Evolutionary conservation across 2,797 vertebrate species (phyloP), one percentile per base, ranked within the genome.

Genomic region (Natrix natrix): DNA sequence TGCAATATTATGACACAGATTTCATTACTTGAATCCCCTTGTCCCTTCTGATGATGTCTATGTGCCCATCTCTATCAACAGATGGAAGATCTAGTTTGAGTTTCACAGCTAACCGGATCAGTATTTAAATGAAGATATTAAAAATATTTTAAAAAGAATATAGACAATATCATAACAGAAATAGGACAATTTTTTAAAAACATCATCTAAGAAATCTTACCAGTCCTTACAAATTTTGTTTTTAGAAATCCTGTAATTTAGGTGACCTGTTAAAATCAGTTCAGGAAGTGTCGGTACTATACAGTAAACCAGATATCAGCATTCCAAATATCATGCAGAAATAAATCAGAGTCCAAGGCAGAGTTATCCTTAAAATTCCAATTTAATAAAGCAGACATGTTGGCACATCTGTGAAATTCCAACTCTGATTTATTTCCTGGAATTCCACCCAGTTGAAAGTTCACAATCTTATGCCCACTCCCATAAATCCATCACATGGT

Each of bases 191-290:
- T 56, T 87, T 56, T 5, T 48, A 48, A 16, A 32, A 61, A 78
- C 48, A 93, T 10, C 3, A 26, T 12, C 26, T 90, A 86, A 92
- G 59, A 52, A 54, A 78, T 10, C 7, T 63, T 48, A 24, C 5
- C 57, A 43, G 24, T 13, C 20, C n/a, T 90, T 22, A 13, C 92
- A 91, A 91, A 92, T 88, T 16, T 52, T 94, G 91, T 60, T 59
- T 66, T 56, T 69, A 91, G 88, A 87, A 95, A 91, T 88, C 26
- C 10, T 54, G 17, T 32, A 94, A 87, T 92, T 90, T 89, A 94
- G 43, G 43, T 59, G 8, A 89, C 37, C 24, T 28, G 17, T 26
- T 43, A 48, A 89, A 89, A 26, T 48, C 6, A 89, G 11, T 11
- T 60, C 22, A 61, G 88, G 88, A 26, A 24, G 43, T 17, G 37